Percentiles rank a stretch among this genome's conserved stretches.
These are phyloP conservation scores for Emydoidea blandingii DNA, from an alignment of 2,797 vertebrate genomes.

Conservation along the genomic window DNA sequence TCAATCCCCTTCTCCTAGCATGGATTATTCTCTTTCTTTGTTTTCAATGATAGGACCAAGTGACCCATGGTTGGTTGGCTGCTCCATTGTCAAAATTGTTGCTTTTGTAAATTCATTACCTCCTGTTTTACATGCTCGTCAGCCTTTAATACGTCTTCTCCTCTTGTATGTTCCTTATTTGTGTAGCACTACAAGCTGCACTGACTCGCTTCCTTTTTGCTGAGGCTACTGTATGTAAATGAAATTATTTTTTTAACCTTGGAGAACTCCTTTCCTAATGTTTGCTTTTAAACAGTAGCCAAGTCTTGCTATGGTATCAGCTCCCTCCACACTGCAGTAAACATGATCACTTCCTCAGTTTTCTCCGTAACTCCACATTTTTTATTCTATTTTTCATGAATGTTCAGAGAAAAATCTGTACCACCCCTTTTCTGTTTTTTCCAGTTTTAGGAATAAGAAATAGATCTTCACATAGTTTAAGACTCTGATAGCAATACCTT, in stretches of 20 bases:
- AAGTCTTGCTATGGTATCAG: neutral
- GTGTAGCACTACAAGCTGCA: neutral
- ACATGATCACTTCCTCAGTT: neutral
- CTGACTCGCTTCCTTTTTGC: neutral
- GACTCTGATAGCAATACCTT: neutral
- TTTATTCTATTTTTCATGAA: neutral
- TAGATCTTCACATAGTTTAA: neutral
- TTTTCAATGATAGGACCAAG: conserved; percentile 36
- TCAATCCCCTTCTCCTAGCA: neutral
- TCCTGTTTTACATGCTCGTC: conserved; percentile 25
- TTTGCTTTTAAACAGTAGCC: neutral
- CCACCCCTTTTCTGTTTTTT: neutral
- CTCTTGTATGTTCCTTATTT: neutral
- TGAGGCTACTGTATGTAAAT: neutral
- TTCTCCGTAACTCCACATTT: neutral
- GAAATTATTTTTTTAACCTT: neutral
- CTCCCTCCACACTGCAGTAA: neutral
- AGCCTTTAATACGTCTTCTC: neutral
- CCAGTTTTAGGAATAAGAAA: neutral
- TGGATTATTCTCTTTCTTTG: conserved; percentile 55
- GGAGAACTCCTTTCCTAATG: neutral
- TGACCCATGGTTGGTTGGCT: conserved; percentile 39
- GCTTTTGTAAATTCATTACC: conserved; percentile 39
- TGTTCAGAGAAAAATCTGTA: neutral
- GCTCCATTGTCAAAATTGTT: conserved; percentile 52